Evolutionary conservation across 2,888 invertebrate genomes (phyloP), one percentile per base, ranked within the genome.

Genomic region (Stomorhina lunata): DNA sequence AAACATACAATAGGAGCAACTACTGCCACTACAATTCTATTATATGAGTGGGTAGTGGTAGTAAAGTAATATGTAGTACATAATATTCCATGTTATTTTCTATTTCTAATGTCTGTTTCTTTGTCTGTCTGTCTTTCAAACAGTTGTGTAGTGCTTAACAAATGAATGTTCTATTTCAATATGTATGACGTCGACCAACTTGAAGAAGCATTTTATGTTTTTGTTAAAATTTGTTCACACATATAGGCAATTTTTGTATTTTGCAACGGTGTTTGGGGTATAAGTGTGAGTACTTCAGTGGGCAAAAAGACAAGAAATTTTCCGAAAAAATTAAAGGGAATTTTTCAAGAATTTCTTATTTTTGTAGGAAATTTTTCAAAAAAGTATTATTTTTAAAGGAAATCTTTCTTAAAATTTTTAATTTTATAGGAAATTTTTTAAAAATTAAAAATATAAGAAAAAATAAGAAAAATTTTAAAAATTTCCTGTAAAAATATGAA

Each of bases 51-150:
- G 50, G n/a, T n/a, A 65, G n/a, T 55, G 50, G 15, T 37, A 59
- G 32, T 53, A n/a, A n/a, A n/a, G 40, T 32, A 59, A 27, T 10
- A 32, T n/a, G 34, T 48, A 63, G 57, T 45, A 37, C 40, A 76
- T 68, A 76, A 81, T 73, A 50, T 69, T 69, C 34, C 65, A 57
- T 69, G 57, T 79, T 69, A 65, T 69, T 79, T 71, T n/a, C 65
- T 68, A 59, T 82, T 69, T 34, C 68, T 37, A 68, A 59, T 73
- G 69, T 69, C 40, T 69, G 50, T 77, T 43, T 55, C 59, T 43
- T n/a, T 61, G 65, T 69, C 50, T 55, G 66, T 43, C 17, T 61
- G 65, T 69, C 50, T 68, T 6, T 34, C 27, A 17, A n/a, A 37
- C 20, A 48, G 10, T 29, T 15, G 69, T 50, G 34, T 15, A 5